Conservation (phyloP, 2,888 invertebrate species). For the Mythimna impura region DNA sequence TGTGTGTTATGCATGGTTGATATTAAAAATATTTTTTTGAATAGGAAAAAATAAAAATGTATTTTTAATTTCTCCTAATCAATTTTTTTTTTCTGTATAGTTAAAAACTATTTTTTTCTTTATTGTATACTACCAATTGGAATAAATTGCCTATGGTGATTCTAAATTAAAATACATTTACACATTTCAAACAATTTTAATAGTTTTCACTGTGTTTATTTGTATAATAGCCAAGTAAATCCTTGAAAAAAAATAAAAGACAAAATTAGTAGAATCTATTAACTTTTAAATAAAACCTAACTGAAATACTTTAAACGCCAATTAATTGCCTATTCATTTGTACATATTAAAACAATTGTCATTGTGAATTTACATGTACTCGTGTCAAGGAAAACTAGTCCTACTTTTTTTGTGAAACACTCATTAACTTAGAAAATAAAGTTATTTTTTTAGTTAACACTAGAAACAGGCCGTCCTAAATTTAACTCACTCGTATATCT, state of each 20-base stretch:
- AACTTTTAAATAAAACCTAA: not conserved
- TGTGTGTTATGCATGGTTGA: slow-evolving; percentile 6
- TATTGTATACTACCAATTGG: not conserved
- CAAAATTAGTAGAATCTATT: not conserved
- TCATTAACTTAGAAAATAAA: not conserved
- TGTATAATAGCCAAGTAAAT: too few species aligned
- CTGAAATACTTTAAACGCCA: too few species aligned
- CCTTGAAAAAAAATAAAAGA: not conserved
- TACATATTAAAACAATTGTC: not conserved
- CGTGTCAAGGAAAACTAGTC: slow-evolving; percentile 1
- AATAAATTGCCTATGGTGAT: not conserved
- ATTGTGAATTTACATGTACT: not conserved
- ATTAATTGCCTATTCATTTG: too few species aligned
- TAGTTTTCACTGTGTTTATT: not conserved
- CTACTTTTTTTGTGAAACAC: not conserved
- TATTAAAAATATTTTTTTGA: not conserved
- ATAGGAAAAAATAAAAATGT: not conserved
- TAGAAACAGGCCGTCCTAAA: too few species aligned
- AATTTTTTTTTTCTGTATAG: too few species aligned
- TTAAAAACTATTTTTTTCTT: not conserved
- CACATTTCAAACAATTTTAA: not conserved
- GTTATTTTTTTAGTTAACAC: not conserved
- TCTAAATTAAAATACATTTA: not conserved
- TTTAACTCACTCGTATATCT: too few species aligned
- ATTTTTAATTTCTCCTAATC: too few species aligned